Percentiles rank a stretch among this genome's conserved stretches.
These are phyloP conservation scores for Elaphurus davidianus DNA, from an alignment of 2,113 vertebrate species.

Conservation along the genomic window DNA sequence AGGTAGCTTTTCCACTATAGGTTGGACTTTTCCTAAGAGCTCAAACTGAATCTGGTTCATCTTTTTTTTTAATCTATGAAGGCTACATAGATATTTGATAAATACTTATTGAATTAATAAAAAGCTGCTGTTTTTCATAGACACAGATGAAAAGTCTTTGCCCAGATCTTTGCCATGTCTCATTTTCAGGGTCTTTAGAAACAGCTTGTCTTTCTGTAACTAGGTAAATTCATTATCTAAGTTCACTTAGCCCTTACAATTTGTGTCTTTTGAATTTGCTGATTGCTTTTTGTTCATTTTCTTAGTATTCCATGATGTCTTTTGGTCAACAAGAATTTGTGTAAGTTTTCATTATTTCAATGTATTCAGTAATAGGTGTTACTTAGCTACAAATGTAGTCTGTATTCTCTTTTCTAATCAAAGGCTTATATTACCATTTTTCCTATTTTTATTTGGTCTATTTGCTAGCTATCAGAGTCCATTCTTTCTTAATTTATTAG, in stretches of 20 bases:
- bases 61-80: not conserved
- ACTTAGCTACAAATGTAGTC: not conserved
- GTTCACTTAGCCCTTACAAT: not conserved
- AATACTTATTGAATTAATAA: not conserved
- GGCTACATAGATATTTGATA: not conserved
- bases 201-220: not conserved
- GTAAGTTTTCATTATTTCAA: conserved; percentile 9
- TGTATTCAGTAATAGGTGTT: not conserved
- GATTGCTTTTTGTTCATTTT: conserved; percentile 15
- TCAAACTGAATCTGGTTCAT: not conserved
- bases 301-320: not conserved
- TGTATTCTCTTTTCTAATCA: not conserved
- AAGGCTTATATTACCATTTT: not conserved
- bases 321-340: not conserved
- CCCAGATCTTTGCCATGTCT: not conserved
- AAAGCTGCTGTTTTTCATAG: not conserved
- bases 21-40: not conserved
- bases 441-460: not conserved
- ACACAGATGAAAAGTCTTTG: not conserved
- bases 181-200: conserved; percentile 26
- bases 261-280: conserved; percentile 21
- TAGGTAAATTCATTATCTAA: not conserved
- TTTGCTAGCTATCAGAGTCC: not conserved
- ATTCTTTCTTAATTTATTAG: not conserved
- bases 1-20: not conserved